Conservation (phyloP, 2,888 invertebrate species). For the Xestobium rufovillosum region DNA sequence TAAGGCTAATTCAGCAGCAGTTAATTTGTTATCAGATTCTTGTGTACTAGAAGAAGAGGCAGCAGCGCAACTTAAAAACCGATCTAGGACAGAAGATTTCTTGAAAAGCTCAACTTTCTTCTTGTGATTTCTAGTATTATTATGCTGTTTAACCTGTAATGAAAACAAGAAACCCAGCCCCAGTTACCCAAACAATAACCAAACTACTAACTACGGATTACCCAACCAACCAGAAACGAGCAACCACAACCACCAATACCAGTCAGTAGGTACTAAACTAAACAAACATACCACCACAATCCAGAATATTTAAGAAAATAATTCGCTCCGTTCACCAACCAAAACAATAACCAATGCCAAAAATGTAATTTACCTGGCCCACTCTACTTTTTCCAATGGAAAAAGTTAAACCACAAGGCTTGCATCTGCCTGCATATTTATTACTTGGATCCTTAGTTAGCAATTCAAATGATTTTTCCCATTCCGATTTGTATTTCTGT, state of each 20-base stretch:
- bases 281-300: too few relatives aligned
- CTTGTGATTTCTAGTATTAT: constrained; percentile 15
- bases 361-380: constrained; percentile 14
- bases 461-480: constrained; percentile 9
- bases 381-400: constrained; percentile 12
- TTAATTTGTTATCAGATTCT: constrained; percentile 7
- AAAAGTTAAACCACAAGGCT: constrained; percentile 10
- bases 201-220: too few relatives aligned
- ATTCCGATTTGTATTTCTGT: constrained; percentile 9
- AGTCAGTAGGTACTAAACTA: too few relatives aligned
- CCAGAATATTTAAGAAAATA: too few relatives aligned
- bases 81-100: constrained; percentile 9
- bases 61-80: constrained; percentile 7
- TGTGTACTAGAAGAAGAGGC: constrained; percentile 7
- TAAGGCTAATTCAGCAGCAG: constrained; percentile 23
- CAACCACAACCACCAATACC: too few relatives aligned
- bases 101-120: constrained; percentile 10
- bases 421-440: constrained; percentile 12
- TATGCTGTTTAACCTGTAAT: constrained; percentile 16
- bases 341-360: not conserved
- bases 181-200: too few relatives aligned
- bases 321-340: too few relatives aligned
- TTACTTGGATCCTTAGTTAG: constrained; percentile 8
- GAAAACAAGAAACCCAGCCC: constrained; percentile 12
- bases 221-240: too few relatives aligned